Percentiles rank a stretch among this genome's conserved stretches.
These are phyloP conservation scores for Melanocharis versteri DNA, from an alignment of 2,113 vertebrate species.

Conservation along the genomic window DNA sequence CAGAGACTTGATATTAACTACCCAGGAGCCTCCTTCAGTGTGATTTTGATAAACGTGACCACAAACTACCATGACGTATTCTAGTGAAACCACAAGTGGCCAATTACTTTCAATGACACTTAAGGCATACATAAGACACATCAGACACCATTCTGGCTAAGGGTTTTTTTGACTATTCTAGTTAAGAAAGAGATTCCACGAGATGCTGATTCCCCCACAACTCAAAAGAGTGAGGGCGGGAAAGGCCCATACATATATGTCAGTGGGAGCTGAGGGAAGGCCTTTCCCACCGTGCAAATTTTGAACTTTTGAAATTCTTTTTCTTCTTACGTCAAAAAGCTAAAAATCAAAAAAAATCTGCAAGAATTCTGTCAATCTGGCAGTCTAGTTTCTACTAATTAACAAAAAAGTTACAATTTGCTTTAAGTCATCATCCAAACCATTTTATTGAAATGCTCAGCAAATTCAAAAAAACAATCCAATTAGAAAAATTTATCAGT, in stretches of 20 bases:
- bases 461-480: background rate
- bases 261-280: background rate
- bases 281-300: background rate
- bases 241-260: background rate
- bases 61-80: background rate
- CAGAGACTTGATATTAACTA: background rate
- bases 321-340: background rate
- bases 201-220: background rate
- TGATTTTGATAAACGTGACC: background rate
- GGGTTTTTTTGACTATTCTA: background rate
- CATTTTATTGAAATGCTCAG: background rate
- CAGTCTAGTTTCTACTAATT: background rate
- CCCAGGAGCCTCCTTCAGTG: background rate
- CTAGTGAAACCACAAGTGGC: background rate
- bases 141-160: background rate
- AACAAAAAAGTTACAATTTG: background rate
- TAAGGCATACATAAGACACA: background rate
- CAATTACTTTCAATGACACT: background rate
- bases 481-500: background rate
- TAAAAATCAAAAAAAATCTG: background rate
- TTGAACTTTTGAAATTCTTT: background rate
- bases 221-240: background rate
- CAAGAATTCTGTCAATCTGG: background rate
- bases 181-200: background rate
- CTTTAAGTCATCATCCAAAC: background rate